Percentiles rank a stretch among this genome's conserved stretches.
Evolutionary conservation across 2,888 invertebrate species (phyloP).

Genomic region (Rhingia campestris): DNA sequence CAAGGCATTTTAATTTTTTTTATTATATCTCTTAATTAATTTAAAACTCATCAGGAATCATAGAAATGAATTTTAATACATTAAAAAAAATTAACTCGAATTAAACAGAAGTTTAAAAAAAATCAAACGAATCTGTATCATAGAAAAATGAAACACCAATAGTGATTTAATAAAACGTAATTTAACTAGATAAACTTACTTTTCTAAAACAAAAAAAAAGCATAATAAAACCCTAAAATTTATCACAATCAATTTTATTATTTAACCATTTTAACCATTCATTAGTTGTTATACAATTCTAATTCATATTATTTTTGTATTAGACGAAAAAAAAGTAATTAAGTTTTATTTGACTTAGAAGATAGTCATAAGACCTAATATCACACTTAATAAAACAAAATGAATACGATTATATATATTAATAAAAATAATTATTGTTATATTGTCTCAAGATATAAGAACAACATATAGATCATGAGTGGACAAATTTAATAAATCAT

Average conservation of each 20-base stretch:
- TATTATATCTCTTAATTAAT: neutral
- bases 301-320: constrained; percentile 39
- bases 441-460: constrained; percentile 59
- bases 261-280: constrained; percentile 2
- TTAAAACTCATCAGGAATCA: neutral
- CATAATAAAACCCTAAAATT: neutral
- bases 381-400: constrained; percentile 47
- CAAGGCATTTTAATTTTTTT: constrained; percentile 18
- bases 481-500: constrained; percentile 64
- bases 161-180: constrained; percentile 20
- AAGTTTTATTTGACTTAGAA: constrained; percentile 32
- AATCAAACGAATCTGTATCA: constrained; percentile 4
- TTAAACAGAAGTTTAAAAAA: neutral
- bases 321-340: constrained; percentile 4
- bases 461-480: constrained; percentile 58
- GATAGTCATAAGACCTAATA: constrained; percentile 50
- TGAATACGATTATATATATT: constrained; percentile 50
- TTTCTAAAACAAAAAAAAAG: constrained; percentile 4
- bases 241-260: neutral
- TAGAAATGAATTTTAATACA: neutral
- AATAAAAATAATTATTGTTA: constrained; percentile 64
- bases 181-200: neutral
- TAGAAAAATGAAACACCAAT: constrained; percentile 27
- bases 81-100: neutral
- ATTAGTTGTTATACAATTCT: constrained; percentile 10